Conservation (phyloP, 2,113 vertebrate genomes). For the Notarius quadriscutis region DNA sequence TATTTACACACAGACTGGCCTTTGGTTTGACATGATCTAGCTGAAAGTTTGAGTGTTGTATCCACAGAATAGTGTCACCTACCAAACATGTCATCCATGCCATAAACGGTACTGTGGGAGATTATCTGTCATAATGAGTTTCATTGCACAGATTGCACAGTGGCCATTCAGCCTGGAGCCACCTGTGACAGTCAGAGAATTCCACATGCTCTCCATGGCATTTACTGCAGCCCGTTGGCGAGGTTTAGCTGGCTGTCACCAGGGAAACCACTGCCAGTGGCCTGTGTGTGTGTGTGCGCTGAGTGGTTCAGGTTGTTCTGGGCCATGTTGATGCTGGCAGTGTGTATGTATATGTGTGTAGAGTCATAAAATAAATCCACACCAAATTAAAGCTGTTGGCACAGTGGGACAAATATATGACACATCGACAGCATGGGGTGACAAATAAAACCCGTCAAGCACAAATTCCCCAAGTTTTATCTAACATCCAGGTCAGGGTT, state of each 20-base stretch:
- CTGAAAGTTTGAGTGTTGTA: background rate
- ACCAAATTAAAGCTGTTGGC: conserved; percentile 47
- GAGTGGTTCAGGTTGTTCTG: conserved; percentile 48
- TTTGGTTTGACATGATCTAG: background rate
- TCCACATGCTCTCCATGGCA: background rate
- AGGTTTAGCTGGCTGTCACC: conserved; percentile 14
- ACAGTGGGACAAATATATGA: conserved; percentile 24
- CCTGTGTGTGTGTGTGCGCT: conserved; percentile 9
- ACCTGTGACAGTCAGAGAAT: background rate
- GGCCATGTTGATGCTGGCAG: conserved; percentile 60
- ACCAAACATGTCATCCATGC: background rate
- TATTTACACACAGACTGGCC: background rate
- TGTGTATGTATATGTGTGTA: conserved; percentile 40
- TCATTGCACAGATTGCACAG: background rate
- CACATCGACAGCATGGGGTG: conserved; percentile 28
- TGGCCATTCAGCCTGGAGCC: background rate
- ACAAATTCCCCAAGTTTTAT: conserved; percentile 28
- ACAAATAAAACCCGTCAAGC: conserved; percentile 22
- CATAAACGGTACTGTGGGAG: background rate
- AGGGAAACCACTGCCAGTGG: conserved; percentile 21
- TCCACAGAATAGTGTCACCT: background rate
- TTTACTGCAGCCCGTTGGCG: background rate
- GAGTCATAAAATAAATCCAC: conserved; percentile 16
- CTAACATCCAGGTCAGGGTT: conserved; percentile 15
- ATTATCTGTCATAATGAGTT: background rate